Percentiles rank a stretch among this genome's conserved stretches.
Conservation (phyloP, 2,113 vertebrate species). For the Thermophis baileyi region DNA sequence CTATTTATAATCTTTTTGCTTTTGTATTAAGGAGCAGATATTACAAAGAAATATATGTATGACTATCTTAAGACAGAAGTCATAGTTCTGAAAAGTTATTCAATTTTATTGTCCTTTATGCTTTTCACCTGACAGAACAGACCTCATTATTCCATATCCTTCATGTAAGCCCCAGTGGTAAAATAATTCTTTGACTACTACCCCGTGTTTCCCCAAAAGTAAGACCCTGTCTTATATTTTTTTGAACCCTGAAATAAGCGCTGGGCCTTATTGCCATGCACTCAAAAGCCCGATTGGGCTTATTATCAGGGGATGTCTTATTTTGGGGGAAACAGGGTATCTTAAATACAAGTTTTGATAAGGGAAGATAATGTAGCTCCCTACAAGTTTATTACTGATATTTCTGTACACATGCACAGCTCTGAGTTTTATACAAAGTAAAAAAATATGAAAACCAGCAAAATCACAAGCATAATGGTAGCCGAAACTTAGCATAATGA, state of each 20-base stretch:
- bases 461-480: background rate
- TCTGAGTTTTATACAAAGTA: background rate
- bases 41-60: slow-evolving; percentile 13
- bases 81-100: background rate
- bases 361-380: background rate
- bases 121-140: background rate
- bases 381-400: background rate
- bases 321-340: too few species aligned
- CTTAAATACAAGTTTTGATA: slow-evolving; percentile 7
- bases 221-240: too few species aligned
- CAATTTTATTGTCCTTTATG: background rate
- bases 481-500: background rate
- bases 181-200: background rate
- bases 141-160: background rate
- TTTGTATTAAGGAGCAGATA: slow-evolving; percentile 26
- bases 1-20: slow-evolving; percentile 34
- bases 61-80: fast-evolving
- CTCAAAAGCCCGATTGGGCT: too few species aligned
- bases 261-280: too few species aligned
- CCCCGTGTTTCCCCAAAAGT: too few species aligned
- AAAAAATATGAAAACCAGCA: background rate
- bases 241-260: too few species aligned
- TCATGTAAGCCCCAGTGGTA: background rate
- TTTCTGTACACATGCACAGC: background rate
- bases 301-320: too few species aligned